Evolutionary conservation across 2,113 vertebrate genomes (phyloP), one percentile per base, ranked within the genome.

Genomic region (Gopherus evgoodei): DNA sequence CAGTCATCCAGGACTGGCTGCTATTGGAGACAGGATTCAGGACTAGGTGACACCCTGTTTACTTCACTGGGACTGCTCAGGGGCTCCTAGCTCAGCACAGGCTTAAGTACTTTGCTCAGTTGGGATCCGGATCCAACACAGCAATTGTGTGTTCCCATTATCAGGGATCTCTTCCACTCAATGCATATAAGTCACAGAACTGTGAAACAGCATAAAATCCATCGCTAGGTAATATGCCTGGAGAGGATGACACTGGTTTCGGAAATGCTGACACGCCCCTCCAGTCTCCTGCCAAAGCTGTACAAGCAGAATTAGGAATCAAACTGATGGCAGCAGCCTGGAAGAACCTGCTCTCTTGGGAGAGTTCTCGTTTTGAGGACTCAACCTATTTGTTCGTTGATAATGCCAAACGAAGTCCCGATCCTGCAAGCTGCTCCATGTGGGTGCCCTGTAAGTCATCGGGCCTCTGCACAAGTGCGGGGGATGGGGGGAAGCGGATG

Each of bases 251-350:
- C 0, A 4, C 65, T 79, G 94, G 94, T 91, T 93, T 89, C 81
- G 52, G 78, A 94, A 82, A 84, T 84, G 24, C 72, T 88, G 24
- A 76, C 50, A 21, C 8, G n/a, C 8, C 65, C n/a, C n/a, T 38
- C 65, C n/a, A 38, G 65, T n/a, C n/a, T 22, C 65, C 90, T 9
- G 69, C 85, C 84, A 95, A 92, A 81, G 87, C 21, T 87, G 22
- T 76, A 47, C 42, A 75, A 97, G 84, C 42, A 56, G 85, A 91
- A 96, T 84, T 97, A 90, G 94, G 94, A 94, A 84, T 90, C 94
- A 94, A 90, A 49, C 82, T 53, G 87, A 83, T 57, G 91, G 82
- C 82, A 85, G 65, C 57, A 83, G 53, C 47, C 0, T 0, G 82
- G 78, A 86, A 84, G 72, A 54, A 81, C 53, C 87, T 76, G 83